A percentile compares a stretch with the other conserved stretches of the same genome.
These are phyloP conservation scores for Crypturellus undulatus DNA, from an alignment of 2,113 vertebrate species.

Conservation along the genomic window DNA sequence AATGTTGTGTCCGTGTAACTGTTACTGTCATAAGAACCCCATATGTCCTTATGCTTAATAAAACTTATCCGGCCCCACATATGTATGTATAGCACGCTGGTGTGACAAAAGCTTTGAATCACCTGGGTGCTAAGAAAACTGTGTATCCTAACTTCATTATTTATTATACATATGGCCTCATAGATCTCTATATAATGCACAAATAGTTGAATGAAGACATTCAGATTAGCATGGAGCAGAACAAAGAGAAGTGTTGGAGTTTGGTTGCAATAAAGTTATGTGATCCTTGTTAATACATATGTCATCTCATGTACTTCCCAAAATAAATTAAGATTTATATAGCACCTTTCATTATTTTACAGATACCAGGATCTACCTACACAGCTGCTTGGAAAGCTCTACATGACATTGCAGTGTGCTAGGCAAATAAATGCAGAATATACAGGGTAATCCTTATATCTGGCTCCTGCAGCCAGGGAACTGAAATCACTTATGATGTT, in stretches of 20 bases:
- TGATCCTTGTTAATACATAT: background rate
- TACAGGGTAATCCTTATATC: background rate
- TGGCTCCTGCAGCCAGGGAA: background rate
- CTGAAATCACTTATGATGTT: background rate
- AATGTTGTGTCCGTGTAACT: background rate
- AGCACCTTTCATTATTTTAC: constrained; percentile 27
- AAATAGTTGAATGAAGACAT: background rate
- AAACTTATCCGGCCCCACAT: background rate
- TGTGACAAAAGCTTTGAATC: background rate
- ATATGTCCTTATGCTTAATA: background rate
- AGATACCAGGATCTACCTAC: background rate
- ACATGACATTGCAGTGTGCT: background rate
- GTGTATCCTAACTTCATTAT: background rate
- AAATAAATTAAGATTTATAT: constrained; percentile 12
- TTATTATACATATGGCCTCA: background rate
- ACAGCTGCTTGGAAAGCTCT: constrained; percentile 19
- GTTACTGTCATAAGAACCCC: background rate
- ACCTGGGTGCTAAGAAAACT: background rate
- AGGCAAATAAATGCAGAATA: background rate
- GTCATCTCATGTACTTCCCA: background rate
- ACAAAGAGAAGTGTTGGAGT: background rate
- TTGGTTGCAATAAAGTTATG: background rate
- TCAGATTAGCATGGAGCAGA: background rate
- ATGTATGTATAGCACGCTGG: background rate
- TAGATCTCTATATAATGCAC: background rate